Percentiles rank a stretch among this genome's conserved stretches.
Conservation (phyloP, 1,140 invertebrate genomes). For the Scaptomyza montana region DNA sequence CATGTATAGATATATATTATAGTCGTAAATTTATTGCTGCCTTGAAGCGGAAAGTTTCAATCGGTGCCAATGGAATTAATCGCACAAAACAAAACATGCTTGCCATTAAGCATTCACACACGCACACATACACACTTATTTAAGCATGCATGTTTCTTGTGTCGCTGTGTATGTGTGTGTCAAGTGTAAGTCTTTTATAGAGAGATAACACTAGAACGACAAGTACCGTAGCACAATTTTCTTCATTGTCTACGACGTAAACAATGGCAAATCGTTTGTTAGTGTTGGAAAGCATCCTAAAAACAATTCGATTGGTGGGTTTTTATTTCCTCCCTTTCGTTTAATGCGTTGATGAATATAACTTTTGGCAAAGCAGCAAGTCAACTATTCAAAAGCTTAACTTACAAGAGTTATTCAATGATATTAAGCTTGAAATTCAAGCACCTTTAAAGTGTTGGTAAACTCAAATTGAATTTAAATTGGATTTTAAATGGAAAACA, state of each 20-base stretch:
- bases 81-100: constrained; percentile 56
- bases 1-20: constrained; percentile 17
- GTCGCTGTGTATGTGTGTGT: constrained; percentile 45
- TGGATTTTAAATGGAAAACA: neutral
- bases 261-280: constrained; percentile 9
- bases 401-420: too few species aligned
- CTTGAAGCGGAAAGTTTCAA: constrained; percentile 77
- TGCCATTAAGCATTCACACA: constrained; percentile 43
- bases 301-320: constrained; percentile 36
- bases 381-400: too few species aligned
- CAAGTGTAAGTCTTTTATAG: constrained; percentile 36
- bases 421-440: too few species aligned
- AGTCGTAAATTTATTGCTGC: constrained; percentile 77
- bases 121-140: neutral
- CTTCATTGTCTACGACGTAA: constrained; percentile 11
- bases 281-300: constrained; percentile 28
- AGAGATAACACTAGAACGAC: constrained; percentile 40
- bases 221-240: constrained; percentile 18
- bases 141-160: constrained; percentile 36
- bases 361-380: neutral
- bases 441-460: too few species aligned
- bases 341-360: too few species aligned
- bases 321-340: too few species aligned
- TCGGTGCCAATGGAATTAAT: constrained; percentile 81
- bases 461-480: too few species aligned